These are phyloP conservation scores for Eudemis profundana DNA, from an alignment of 2,888 invertebrate species.

Conservation along the genomic window DNA sequence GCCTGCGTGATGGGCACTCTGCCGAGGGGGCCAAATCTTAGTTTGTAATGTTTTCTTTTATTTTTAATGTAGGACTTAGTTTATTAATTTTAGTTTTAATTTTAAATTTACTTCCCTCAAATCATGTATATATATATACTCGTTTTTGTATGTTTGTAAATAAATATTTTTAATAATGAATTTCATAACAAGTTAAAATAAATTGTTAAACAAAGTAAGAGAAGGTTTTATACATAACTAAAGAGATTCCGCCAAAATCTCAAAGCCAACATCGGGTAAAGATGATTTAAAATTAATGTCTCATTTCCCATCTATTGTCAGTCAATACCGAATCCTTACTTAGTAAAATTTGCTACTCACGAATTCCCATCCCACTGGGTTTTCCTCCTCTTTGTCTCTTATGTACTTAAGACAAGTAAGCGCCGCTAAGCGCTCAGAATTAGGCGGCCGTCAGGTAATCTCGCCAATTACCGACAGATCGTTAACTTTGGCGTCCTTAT, in stretches of 20 bases:
- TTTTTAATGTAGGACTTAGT: too few species aligned
- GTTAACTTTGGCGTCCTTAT: conserved; percentile 21
- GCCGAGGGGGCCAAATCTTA: too few species aligned
- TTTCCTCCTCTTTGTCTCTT: conserved; percentile 31
- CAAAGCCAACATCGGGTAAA: not conserved
- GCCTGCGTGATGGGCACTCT: too few species aligned
- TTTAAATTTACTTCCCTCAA: too few species aligned
- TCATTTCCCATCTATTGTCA: conserved; percentile 29
- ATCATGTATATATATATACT: too few species aligned
- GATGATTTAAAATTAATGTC: conserved; percentile 20
- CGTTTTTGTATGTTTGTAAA: too few species aligned
- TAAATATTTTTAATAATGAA: too few species aligned
- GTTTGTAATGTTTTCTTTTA: too few species aligned
- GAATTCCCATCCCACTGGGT: conserved; percentile 30
- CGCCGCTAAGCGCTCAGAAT: conserved; percentile 32
- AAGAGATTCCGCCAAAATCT: not conserved
- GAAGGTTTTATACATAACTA: too few species aligned
- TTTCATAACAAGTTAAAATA: not conserved
- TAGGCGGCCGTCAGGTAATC: conserved; percentile 34
- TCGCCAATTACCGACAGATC: conserved; percentile 35
- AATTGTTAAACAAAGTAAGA: too few species aligned
- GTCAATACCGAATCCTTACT: conserved; percentile 31
- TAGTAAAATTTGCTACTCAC: conserved; percentile 25
- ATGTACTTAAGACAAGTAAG: conserved; percentile 29
- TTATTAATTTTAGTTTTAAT: too few species aligned